phyloP scores from a whole-genome alignment of 1,140 invertebrate species.

The Drosophila elegans region DNA sequence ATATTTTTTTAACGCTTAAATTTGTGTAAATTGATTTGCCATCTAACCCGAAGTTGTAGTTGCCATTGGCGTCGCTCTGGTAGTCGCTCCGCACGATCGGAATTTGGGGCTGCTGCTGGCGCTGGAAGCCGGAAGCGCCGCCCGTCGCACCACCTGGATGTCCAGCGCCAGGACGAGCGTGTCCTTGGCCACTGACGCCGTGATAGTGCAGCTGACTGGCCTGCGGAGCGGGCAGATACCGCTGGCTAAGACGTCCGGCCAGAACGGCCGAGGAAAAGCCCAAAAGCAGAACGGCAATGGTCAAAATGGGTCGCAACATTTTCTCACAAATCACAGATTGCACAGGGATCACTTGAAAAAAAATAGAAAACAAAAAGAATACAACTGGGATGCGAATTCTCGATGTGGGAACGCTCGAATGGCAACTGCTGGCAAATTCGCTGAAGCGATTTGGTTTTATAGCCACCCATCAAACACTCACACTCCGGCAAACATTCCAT shows the following conservation, averaged over 20 bases:
- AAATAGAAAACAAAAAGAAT: neutral
- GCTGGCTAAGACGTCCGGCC: slow-evolving; percentile 52
- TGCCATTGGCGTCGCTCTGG: slow-evolving; percentile 86
- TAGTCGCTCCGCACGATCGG: slow-evolving; percentile 87
- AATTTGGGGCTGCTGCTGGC: slow-evolving; percentile 71
- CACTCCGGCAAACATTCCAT: slow-evolving; percentile 35
- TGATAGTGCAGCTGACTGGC: slow-evolving; percentile 68
- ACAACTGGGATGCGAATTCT: slow-evolving; percentile 4
- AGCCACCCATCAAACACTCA: slow-evolving; percentile 32
- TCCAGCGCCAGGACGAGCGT: slow-evolving; percentile 26
- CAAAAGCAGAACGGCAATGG: slow-evolving; percentile 35
- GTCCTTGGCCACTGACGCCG: slow-evolving; percentile 60
- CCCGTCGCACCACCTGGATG: neutral
- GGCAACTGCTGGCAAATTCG: slow-evolving; percentile 54
- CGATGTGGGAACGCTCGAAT: slow-evolving; percentile 34
- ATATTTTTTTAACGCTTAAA: too few relatives aligned
- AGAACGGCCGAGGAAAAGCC: slow-evolving; percentile 12
- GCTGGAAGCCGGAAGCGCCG: slow-evolving; percentile 16
- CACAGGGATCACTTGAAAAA: slow-evolving; percentile 10
- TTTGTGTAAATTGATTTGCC: too few relatives aligned
- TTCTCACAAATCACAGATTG: slow-evolving; percentile 20
- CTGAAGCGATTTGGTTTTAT: slow-evolving; percentile 59
- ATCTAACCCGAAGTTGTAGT: slow-evolving; percentile 87
- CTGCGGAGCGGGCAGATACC: slow-evolving; percentile 75
- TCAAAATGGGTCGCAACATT: slow-evolving; percentile 40